phyloP scores from a whole-genome alignment of 2,797 vertebrate genomes.

The Gambusia yucatana region DNA sequence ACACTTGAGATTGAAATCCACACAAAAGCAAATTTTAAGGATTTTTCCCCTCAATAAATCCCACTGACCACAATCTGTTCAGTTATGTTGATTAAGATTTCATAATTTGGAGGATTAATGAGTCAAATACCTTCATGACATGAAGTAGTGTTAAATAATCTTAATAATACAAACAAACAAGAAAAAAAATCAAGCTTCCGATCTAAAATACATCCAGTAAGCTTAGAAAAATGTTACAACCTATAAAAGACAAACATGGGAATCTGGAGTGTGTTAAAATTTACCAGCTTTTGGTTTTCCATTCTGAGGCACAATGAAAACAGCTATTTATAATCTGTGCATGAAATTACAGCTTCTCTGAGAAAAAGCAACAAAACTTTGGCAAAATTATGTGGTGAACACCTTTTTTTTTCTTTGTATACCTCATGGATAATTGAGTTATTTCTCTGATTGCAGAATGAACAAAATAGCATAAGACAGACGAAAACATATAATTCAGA shows the following conservation, averaged over 20 bases:
- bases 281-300: slow-evolving; percentile 53
- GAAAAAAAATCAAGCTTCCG: background rate
- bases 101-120: background rate
- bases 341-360: slow-evolving; percentile 53
- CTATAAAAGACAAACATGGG: slow-evolving; percentile 52
- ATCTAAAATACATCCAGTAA: slow-evolving; percentile 53
- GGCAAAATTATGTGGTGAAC: slow-evolving; percentile 7
- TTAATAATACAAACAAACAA: background rate
- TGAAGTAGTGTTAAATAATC: background rate
- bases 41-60: background rate
- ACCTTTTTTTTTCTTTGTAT: slow-evolving; percentile 24
- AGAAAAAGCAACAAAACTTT: slow-evolving; percentile 50
- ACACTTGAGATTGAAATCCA: slow-evolving; percentile 1
- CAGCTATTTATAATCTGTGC: slow-evolving; percentile 60
- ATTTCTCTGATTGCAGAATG: background rate
- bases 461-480: background rate
- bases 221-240: slow-evolving; percentile 57
- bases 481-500: background rate
- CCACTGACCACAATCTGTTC: background rate
- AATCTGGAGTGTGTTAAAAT: slow-evolving; percentile 46
- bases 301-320: slow-evolving; percentile 63
- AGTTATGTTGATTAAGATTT: background rate
- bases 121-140: background rate
- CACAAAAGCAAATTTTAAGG: background rate
- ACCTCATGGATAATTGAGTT: slow-evolving; percentile 20